Evolutionary conservation across 2,113 vertebrate genomes (phyloP), one percentile per base, ranked within the genome.

Genomic region (Dryoscopus gambensis): DNA sequence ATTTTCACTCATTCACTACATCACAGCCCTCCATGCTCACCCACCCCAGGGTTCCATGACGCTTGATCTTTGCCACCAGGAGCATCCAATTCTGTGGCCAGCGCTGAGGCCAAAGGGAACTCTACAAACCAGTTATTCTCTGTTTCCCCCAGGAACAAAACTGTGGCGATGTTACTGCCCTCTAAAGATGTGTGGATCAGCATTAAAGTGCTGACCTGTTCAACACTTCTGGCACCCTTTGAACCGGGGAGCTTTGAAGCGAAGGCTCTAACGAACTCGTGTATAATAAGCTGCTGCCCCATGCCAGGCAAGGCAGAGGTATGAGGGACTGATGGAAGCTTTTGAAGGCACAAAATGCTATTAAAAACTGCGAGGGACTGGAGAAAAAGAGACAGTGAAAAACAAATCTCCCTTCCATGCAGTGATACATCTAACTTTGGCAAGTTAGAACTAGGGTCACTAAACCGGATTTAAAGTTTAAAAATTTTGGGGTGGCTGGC

Each of bases 211-310:
- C 92, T 97, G 95, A 96, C 96, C 96, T 79, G 96, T 14, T 95
- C 96, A 91, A 49, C 96, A 87, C 90, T 96, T 82, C 69, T 93
- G 49, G 95, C 90, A 75, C 95, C 96, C 96, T 97, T 97, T 97
- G 95, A 96, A 96, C 96, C 25, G 65, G 15, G 49, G n/a, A 63
- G 53, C 93, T 97, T 96, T 97, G 96, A 97, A 96, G 96, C 2
- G 1, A 77, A 67, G 73, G 96, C 95, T 96, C 62, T 96, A 96
- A 96, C 96, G 95, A 97, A 96, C 92, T 93, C 52, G 86, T 94
- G 93, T 92, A 96, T 96, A 96, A 97, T 96, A 95, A 94, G 96
- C 90, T 93, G 90, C 95, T 96, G 92, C 96, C 96, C 96, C 96
- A 97, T 96, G 92, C 93, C 86, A 93, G 93, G 92, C 94, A 31